These are phyloP conservation scores for Ischnus inquisitorius DNA, from an alignment of 2,888 invertebrate genomes.

Conservation along the genomic window DNA sequence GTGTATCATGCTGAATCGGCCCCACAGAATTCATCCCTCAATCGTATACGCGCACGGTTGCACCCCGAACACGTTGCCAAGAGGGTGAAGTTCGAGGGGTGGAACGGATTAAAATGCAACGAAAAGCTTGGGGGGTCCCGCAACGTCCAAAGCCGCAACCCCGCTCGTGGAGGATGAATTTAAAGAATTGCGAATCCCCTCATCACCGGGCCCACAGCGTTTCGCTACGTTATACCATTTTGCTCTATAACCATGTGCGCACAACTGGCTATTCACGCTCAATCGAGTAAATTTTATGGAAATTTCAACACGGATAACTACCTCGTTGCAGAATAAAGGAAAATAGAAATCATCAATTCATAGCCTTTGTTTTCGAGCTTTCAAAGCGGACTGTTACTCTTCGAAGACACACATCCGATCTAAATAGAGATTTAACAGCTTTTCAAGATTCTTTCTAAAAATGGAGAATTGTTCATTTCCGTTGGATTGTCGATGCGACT, in stretches of 20 bases:
- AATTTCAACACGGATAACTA: neutral
- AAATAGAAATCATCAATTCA: neutral
- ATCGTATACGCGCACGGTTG: slow-evolving; percentile 33
- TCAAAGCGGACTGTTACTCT: too few species aligned
- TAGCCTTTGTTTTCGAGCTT: too few species aligned
- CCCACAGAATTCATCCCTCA: slow-evolving; percentile 53
- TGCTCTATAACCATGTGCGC: neutral
- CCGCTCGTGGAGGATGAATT: slow-evolving; percentile 62
- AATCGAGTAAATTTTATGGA: neutral
- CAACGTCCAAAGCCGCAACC: slow-evolving; percentile 39
- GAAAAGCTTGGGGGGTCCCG: slow-evolving; percentile 37
- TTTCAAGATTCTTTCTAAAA: too few species aligned
- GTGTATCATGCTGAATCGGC: slow-evolving; percentile 32
- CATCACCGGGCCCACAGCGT: neutral
- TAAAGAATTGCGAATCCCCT: slow-evolving; percentile 66
- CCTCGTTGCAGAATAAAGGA: neutral
- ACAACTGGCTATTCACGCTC: neutral
- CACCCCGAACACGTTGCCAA: slow-evolving; percentile 59
- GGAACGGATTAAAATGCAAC: slow-evolving; percentile 76
- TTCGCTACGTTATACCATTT: neutral
- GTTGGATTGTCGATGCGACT: too few species aligned
- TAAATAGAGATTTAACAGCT: too few species aligned
- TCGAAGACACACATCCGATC: too few species aligned
- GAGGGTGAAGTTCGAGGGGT: slow-evolving; percentile 57
- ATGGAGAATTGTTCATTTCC: too few species aligned